Conservation (phyloP, 2,888 invertebrate genomes). For the Ochlodes sylvanus region DNA sequence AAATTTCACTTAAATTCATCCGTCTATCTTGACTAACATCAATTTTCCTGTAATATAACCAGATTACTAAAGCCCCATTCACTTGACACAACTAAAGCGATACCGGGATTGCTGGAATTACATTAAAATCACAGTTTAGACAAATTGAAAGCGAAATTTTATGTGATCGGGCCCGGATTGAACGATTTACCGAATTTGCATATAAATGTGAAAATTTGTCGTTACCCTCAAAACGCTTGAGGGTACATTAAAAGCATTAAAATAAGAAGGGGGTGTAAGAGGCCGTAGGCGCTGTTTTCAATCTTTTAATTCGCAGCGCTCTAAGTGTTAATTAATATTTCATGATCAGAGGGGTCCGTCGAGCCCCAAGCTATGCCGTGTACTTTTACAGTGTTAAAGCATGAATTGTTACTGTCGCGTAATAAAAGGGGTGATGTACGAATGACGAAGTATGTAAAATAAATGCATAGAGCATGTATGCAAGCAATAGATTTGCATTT, state of each 20-base stretch:
- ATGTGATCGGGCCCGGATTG: slow-evolving; percentile 47
- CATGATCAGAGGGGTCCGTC: slow-evolving; percentile 26
- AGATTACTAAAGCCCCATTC: slow-evolving; percentile 6
- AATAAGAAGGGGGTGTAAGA: slow-evolving; percentile 40
- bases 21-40: background rate
- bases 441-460: no score
- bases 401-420: background rate
- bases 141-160: slow-evolving; percentile 47
- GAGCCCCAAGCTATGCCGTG: slow-evolving; percentile 1
- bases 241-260: slow-evolving; percentile 46
- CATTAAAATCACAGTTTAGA: slow-evolving; percentile 46
- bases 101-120: slow-evolving; percentile 41
- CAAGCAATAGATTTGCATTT: no score
- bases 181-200: slow-evolving; percentile 49
- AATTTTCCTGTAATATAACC: slow-evolving; percentile 11
- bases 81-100: slow-evolving; percentile 26
- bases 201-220: slow-evolving; percentile 49
- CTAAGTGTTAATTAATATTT: slow-evolving; percentile 43
- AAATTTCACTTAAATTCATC: background rate
- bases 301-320: slow-evolving; percentile 40
- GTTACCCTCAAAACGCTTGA: slow-evolving; percentile 37
- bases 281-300: slow-evolving; percentile 39
- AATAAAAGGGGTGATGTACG: no score
- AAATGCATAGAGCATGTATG: no score
- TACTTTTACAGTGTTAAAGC: slow-evolving; percentile 1